phyloP scores from a whole-genome alignment of 2,113 vertebrate genomes.

The Pseudopodoces humilis region DNA sequence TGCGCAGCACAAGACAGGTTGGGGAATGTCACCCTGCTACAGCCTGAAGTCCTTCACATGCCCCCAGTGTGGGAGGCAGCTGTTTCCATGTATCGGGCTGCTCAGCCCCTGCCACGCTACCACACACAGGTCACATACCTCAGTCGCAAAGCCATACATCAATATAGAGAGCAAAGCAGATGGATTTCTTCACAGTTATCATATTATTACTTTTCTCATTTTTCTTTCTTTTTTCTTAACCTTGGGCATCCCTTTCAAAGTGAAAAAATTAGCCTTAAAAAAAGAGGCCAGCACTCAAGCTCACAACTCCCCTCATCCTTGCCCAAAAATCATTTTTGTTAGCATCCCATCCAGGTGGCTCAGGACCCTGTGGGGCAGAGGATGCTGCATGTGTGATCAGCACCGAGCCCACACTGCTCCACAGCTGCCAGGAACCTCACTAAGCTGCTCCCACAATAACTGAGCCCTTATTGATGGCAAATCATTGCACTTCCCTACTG shows the following conservation, averaged over 20 bases:
- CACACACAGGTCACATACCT: neutral
- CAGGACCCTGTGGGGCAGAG: neutral
- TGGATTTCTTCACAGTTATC: neutral
- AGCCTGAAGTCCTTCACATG: neutral
- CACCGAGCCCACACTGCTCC: neutral
- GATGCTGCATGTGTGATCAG: neutral
- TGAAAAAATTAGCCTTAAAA: neutral
- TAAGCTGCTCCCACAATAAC: conserved; percentile 1
- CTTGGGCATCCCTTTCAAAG: neutral
- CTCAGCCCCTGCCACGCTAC: neutral
- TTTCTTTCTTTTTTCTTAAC: neutral
- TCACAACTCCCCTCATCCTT: neutral
- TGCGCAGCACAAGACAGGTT: rapidly evolving
- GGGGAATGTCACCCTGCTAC: neutral
- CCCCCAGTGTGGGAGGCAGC: neutral
- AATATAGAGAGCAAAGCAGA: neutral
- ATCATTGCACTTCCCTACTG: neutral
- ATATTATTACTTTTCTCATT: neutral
- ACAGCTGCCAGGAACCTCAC: neutral
- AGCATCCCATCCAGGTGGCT: neutral
- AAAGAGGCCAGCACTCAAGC: neutral
- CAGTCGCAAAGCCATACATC: neutral
- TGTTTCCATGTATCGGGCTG: neutral
- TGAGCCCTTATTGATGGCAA: conserved; percentile 22
- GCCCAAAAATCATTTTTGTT: neutral